Conservation (phyloP, 37 sponge, comb jelly and placozoan species). For the Chondrosia reniformis region DNA sequence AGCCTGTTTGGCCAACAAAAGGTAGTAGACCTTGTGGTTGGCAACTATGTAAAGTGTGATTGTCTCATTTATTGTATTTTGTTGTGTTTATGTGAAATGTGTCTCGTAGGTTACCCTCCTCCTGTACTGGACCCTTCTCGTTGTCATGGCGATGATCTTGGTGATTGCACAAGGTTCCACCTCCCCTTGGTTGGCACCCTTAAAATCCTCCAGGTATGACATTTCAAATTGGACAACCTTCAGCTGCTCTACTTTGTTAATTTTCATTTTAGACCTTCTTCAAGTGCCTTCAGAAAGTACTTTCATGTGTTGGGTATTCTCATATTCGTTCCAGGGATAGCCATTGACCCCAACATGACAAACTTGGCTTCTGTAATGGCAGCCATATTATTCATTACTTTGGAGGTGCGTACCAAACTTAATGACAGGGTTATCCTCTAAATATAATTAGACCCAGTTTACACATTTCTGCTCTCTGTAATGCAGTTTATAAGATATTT, state of each 20-base stretch:
- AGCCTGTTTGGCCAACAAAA: neutral
- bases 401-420: constrained; percentile 42
- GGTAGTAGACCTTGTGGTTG: neutral
- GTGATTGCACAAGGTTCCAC: constrained; percentile 46
- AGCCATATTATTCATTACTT: constrained; percentile 25
- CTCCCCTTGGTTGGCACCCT: neutral
- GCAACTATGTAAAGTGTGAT: neutral
- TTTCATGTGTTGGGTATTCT: constrained; percentile 70
- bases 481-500: constrained; percentile 58
- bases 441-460: too few relatives aligned
- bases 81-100: neutral
- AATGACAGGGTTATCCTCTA: neutral
- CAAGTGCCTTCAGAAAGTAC: constrained; percentile 63
- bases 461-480: neutral
- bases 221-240: too few relatives aligned
- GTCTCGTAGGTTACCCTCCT: neutral
- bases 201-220: constrained; percentile 38
- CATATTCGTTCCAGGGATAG: constrained; percentile 61
- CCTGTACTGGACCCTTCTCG: constrained; percentile 43
- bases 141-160: constrained; percentile 15
- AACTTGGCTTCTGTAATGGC: constrained; percentile 44
- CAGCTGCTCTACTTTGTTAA: too few relatives aligned
- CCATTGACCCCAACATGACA: constrained; percentile 39
- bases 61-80: neutral
- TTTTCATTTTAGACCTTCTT: constrained; percentile 31